Conservation (phyloP, 2,888 invertebrate genomes). For the Entomobrya proxima region DNA sequence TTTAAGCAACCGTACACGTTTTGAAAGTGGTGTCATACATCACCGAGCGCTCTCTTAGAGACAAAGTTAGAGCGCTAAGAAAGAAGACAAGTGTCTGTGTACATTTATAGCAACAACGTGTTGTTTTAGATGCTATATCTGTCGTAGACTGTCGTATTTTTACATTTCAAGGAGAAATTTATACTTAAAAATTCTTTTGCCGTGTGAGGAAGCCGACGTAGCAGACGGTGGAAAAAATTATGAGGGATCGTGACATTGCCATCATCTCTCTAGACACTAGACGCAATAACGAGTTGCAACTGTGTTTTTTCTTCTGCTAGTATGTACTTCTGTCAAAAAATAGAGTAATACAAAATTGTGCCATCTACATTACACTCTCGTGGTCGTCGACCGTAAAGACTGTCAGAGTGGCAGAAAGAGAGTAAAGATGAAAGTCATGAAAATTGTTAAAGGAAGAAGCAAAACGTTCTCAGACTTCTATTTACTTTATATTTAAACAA, state of each 20-base stretch:
- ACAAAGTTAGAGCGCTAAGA: neutral
- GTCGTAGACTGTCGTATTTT: neutral
- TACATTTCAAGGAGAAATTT: slow-evolving; percentile 5
- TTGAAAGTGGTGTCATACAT: slow-evolving; percentile 16
- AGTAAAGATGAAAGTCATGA: slow-evolving; percentile 24
- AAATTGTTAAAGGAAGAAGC: slow-evolving; percentile 1
- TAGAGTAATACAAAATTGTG: neutral
- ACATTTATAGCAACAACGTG: neutral
- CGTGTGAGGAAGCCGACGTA: slow-evolving; percentile 9
- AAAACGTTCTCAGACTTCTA: neutral
- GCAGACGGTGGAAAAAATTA: neutral
- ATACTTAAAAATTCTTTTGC: neutral
- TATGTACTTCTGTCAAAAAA: neutral
- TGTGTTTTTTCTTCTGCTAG: slow-evolving; percentile 13
- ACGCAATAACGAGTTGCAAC: neutral
- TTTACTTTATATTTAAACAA: slow-evolving; percentile 26
- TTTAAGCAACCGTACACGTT: neutral
- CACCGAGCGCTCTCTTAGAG: neutral
- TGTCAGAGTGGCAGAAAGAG: neutral
- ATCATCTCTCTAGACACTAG: neutral
- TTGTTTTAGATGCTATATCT: slow-evolving; percentile 8
- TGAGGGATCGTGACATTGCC: slow-evolving; percentile 19
- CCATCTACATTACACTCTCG: neutral
- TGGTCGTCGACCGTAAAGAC: slow-evolving; percentile 21
- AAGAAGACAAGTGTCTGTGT: neutral